phyloP scores from a whole-genome alignment of 2,888 invertebrate genomes.

The Troides aeacus region DNA sequence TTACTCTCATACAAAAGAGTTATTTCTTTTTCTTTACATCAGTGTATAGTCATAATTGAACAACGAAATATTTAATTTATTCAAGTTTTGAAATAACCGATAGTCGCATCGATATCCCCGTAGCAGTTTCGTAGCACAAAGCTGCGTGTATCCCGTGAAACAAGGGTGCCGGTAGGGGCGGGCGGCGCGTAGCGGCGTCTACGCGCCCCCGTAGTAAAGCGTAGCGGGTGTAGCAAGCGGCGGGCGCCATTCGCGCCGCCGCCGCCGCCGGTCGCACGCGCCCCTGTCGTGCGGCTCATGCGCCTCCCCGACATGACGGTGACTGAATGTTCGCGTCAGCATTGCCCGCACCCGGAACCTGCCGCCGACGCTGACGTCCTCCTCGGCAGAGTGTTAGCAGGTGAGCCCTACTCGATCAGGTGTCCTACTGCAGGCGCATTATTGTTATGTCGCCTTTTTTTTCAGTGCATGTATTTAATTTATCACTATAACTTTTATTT shows the following conservation, averaged over 20 bases:
- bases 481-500: slow-evolving; percentile 3
- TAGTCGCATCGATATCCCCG: neutral
- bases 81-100: neutral
- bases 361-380: slow-evolving; percentile 65
- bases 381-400: slow-evolving; percentile 74
- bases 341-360: slow-evolving; percentile 48
- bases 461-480: slow-evolving; percentile 15
- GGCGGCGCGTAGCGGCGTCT: slow-evolving; percentile 54
- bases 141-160: slow-evolving; percentile 9
- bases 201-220: slow-evolving; percentile 65
- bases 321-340: slow-evolving; percentile 64
- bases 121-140: slow-evolving; percentile 18
- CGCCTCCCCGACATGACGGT: slow-evolving; percentile 72
- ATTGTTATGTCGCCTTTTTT: slow-evolving; percentile 10
- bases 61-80: neutral
- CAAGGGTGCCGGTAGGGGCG: slow-evolving; percentile 52
- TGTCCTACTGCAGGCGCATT: slow-evolving; percentile 38
- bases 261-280: slow-evolving; percentile 78
- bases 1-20: neutral
- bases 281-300: slow-evolving; percentile 63
- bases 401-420: slow-evolving; percentile 58
- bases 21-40: neutral
- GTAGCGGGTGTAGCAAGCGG: slow-evolving; percentile 63
- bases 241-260: slow-evolving; percentile 74
- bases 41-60: neutral